A percentile compares a stretch with the other conserved stretches of the same genome.
phyloP scores from a whole-genome alignment of 2,113 vertebrate species.

The Saguinus midas region DNA sequence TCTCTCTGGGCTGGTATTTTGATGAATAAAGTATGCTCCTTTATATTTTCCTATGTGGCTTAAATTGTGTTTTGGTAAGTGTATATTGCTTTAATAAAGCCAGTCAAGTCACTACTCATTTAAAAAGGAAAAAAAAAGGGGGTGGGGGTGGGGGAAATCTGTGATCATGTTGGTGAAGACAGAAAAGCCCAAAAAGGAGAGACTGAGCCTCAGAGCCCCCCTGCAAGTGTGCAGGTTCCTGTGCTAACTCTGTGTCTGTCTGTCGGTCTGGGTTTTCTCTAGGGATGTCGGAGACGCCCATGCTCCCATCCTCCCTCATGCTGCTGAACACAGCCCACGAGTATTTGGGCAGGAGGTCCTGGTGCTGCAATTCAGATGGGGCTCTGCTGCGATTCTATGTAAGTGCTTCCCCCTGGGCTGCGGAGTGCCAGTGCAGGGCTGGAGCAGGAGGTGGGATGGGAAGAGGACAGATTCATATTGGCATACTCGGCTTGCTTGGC shows the following conservation, averaged over 20 bases:
- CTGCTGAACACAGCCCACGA: slow-evolving; percentile 97
- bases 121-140: not conserved
- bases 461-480: not conserved
- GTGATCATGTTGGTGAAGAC: not conserved
- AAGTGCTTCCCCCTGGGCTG: slow-evolving; percentile 75
- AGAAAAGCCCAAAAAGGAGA: not conserved
- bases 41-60: not conserved
- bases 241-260: not conserved
- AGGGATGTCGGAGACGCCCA: slow-evolving; percentile 85
- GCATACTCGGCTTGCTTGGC: not conserved
- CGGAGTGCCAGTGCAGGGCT: not conserved
- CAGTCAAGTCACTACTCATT: not conserved
- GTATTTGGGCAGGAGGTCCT: slow-evolving; percentile 93
- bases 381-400: slow-evolving; percentile 96
- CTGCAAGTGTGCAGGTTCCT: accelerated
- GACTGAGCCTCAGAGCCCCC: accelerated
- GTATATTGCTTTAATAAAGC: not conserved
- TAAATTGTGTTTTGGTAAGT: slow-evolving; percentile 7
- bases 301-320: slow-evolving; percentile 97
- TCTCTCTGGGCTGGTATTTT: not conserved
- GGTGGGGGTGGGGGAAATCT: not conserved
- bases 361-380: slow-evolving; percentile 96
- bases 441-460: accelerated
- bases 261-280: slow-evolving; percentile 9
- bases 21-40: not conserved